A percentile compares a stretch with the other conserved stretches of the same genome.
These are phyloP conservation scores for Perca fluviatilis DNA, from an alignment of 2,113 vertebrate genomes.

Conservation along the genomic window DNA sequence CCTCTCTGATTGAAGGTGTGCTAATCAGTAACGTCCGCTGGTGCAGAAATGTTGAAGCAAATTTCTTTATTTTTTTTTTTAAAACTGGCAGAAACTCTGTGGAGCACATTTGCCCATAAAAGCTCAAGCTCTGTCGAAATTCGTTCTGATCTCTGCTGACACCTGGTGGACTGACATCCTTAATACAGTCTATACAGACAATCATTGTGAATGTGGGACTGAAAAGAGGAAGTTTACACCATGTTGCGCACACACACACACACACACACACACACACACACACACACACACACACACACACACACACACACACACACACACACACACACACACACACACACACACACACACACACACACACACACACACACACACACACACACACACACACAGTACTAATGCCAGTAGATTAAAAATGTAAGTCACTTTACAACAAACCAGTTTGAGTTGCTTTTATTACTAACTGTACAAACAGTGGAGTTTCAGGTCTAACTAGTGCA, in stretches of 20 bases:
- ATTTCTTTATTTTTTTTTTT: too few relatives aligned
- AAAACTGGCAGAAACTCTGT: background rate
- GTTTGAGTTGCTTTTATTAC: conserved; percentile 53
- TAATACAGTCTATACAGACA: background rate
- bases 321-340: too few relatives aligned
- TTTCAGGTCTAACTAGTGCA: conserved; percentile 50
- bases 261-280: too few relatives aligned
- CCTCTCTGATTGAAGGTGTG: background rate
- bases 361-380: too few relatives aligned
- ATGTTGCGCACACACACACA: too few relatives aligned
- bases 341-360: too few relatives aligned
- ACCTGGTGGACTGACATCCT: conserved; percentile 48
- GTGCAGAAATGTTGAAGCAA: background rate
- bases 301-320: too few relatives aligned
- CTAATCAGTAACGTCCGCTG: background rate
- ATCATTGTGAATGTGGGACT: background rate
- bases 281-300: too few relatives aligned
- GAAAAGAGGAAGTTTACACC: background rate
- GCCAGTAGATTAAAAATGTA: background rate
- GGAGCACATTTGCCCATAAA: rapidly evolving
- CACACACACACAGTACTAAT: background rate
- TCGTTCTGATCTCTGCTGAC: conserved; percentile 57
- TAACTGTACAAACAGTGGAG: conserved; percentile 54
- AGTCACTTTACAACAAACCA: conserved; percentile 13
- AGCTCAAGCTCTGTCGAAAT: background rate